A percentile compares a stretch with the other conserved stretches of the same genome.
Evolutionary conservation across 2,797 vertebrate species (phyloP).

Genomic region (Notamacropus eugenii): DNA sequence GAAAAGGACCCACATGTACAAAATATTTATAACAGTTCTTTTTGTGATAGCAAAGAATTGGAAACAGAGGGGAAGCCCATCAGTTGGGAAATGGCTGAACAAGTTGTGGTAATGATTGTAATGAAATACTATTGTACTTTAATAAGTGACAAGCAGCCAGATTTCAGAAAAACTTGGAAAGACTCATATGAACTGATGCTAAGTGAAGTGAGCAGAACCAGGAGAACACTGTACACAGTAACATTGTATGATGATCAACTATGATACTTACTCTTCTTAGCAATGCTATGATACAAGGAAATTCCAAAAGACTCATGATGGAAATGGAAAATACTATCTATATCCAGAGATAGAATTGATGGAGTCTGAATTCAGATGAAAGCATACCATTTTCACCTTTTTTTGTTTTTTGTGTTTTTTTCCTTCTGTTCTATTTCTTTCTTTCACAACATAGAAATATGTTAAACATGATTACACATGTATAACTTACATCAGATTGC

Average conservation of each 20-base stretch:
- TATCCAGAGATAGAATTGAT: neutral
- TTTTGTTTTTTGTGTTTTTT: neutral
- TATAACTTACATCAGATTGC: no score
- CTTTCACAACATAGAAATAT: no score
- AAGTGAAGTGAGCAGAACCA: neutral
- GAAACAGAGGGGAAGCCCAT: neutral
- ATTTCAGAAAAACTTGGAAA: neutral
- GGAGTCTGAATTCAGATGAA: neutral
- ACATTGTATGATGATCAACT: neutral
- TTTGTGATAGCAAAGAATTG: neutral
- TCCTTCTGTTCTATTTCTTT: neutral
- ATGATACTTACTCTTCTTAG: neutral
- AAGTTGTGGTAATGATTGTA: neutral
- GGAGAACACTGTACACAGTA: neutral
- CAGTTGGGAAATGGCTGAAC: neutral
- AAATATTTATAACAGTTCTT: neutral
- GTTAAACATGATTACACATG: no score
- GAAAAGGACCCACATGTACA: no score
- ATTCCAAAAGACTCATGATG: neutral
- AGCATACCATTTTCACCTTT: neutral
- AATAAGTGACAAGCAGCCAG: neutral
- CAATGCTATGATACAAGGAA: neutral
- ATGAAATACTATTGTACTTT: neutral
- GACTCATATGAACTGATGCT: neutral
- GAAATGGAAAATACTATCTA: neutral